phyloP scores from a whole-genome alignment of 2,888 invertebrate genomes.

The Adineta ricciae region DNA sequence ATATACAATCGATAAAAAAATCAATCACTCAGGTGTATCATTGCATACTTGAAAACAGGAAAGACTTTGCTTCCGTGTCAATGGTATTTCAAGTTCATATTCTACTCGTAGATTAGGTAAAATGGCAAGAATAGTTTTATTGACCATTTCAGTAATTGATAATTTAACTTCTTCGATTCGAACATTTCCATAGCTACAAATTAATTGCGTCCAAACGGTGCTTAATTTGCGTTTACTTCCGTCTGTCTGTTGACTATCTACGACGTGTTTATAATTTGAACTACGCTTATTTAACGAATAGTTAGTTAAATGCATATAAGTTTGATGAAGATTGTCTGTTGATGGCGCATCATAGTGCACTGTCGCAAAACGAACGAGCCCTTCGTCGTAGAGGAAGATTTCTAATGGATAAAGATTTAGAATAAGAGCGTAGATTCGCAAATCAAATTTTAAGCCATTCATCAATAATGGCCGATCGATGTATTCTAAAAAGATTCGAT shows the following conservation, averaged over 20 bases:
- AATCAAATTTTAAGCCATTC: constrained; percentile 52
- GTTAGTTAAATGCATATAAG: constrained; percentile 53
- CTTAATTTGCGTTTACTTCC: constrained; percentile 52
- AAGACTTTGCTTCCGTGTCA: constrained; percentile 44
- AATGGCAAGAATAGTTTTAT: constrained; percentile 52
- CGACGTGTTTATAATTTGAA: constrained; percentile 47
- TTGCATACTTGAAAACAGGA: constrained; percentile 52
- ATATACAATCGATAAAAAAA: constrained; percentile 34
- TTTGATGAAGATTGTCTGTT: constrained; percentile 48
- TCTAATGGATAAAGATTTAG: constrained; percentile 50
- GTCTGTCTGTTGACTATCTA: constrained; percentile 35
- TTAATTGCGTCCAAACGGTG: constrained; percentile 49
- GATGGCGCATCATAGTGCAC: constrained; percentile 50
- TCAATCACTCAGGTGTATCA: not conserved
- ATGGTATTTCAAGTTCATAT: constrained; percentile 40
- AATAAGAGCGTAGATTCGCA: constrained; percentile 52
- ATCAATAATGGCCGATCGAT: constrained; percentile 48
- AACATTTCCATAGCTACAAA: constrained; percentile 28
- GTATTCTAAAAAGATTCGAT: constrained; percentile 49
- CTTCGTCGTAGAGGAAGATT: constrained; percentile 48
- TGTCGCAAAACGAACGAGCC: constrained; percentile 53
- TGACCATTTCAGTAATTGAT: constrained; percentile 49
- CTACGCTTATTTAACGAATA: constrained; percentile 53
- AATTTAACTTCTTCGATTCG: constrained; percentile 46
- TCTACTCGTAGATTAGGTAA: constrained; percentile 51